Conservation (phyloP, 1,140 invertebrate species). For the Seison nebaliae region DNA sequence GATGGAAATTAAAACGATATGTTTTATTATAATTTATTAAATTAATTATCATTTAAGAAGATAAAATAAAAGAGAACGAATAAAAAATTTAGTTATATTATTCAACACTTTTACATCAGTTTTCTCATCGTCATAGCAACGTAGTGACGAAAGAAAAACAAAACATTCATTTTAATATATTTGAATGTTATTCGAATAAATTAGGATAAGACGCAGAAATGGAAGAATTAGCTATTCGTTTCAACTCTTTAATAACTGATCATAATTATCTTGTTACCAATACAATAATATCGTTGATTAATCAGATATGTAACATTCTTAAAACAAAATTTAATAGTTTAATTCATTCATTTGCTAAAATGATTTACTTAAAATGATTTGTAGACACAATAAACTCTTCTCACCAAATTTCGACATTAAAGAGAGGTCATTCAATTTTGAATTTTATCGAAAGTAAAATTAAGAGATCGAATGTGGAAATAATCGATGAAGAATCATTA, state of each 20-base stretch:
- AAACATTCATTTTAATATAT: constrained; percentile 1
- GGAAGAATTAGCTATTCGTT: too few relatives aligned
- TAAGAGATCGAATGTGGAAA: not conserved
- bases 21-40: not conserved
- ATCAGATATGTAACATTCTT: not conserved
- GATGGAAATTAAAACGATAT: not conserved
- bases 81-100: constrained; percentile 1
- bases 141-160: not conserved
- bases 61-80: not conserved
- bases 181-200: not conserved
- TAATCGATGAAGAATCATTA: constrained; percentile 6
- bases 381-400: not conserved
- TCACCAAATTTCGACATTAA: not conserved
- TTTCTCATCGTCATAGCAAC: too few relatives aligned
- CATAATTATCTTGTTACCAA: too few relatives aligned
- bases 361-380: not conserved
- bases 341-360: not conserved
- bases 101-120: not conserved
- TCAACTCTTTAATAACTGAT: too few relatives aligned
- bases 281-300: too few relatives aligned
- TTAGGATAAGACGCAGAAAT: too few relatives aligned
- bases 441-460: constrained; percentile 1
- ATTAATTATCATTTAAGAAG: not conserved
- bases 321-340: not conserved
- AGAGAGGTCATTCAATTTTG: not conserved